A percentile compares a stretch with the other conserved stretches of the same genome.
Conservation (phyloP, 2,888 invertebrate genomes). For the Agapostemon virescens region DNA sequence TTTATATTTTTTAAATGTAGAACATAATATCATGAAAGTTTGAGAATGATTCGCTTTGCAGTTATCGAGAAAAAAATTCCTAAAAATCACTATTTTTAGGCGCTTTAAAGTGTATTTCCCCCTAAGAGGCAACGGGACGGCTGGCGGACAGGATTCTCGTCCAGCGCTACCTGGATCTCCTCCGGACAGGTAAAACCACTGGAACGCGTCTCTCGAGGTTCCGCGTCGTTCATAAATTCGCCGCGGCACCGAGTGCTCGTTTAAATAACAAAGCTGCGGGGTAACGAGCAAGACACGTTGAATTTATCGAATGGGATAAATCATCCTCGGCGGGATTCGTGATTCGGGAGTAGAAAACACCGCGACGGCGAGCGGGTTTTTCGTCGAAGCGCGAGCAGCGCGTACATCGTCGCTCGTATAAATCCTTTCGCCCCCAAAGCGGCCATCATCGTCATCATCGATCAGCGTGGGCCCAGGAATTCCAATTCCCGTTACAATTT, state of each 20-base stretch:
- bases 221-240: neutral
- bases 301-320: conserved; percentile 7
- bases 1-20: too few relatives aligned
- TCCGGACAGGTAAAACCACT: neutral
- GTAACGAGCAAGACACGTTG: neutral
- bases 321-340: neutral
- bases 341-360: neutral
- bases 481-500: conserved; percentile 18
- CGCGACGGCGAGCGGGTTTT: neutral
- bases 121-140: neutral
- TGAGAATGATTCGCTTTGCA: too few relatives aligned
- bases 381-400: neutral
- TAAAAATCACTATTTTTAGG: too few relatives aligned
- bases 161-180: neutral
- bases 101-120: too few relatives aligned
- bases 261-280: conserved; percentile 3
- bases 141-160: too few relatives aligned
- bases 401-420: neutral
- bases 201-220: neutral
- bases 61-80: too few relatives aligned
- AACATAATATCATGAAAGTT: too few relatives aligned
- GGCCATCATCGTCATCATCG: conserved; percentile 26
- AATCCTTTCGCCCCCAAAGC: neutral
- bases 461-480: conserved; percentile 6
- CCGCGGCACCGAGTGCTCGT: neutral